Evolutionary conservation across 2,113 vertebrate genomes (phyloP).

Genomic region (Mesoclemmys tuberculata): DNA sequence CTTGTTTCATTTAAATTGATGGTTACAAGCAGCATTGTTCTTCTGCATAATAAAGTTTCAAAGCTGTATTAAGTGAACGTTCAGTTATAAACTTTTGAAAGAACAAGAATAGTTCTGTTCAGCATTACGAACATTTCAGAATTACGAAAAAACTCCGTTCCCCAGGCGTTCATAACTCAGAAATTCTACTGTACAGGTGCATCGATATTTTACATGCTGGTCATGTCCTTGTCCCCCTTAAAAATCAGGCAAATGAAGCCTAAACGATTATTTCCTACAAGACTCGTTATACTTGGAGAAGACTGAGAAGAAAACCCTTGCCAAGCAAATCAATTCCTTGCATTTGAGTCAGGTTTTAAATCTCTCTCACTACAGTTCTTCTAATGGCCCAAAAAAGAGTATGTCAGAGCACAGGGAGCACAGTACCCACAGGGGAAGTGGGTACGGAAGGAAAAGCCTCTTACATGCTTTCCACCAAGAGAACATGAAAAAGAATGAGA

Average conservation of each 20-base stretch:
- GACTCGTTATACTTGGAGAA: not conserved
- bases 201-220: not conserved
- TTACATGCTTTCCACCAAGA: not conserved
- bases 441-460: not conserved
- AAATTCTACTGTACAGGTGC: no score
- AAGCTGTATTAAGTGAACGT: no score
- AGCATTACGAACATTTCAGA: no score
- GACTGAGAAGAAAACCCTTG: not conserved
- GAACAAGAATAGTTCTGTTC: no score
- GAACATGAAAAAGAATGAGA: not conserved
- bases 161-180: no score
- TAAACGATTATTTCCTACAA: not conserved
- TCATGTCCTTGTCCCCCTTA: not conserved
- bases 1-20: no score
- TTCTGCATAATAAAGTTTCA: no score
- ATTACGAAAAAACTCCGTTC: no score
- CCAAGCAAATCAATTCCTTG: not conserved
- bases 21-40: no score
- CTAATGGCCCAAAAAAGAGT: not conserved
- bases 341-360: fast-evolving
- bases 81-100: no score
- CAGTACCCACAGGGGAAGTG: conserved; percentile 29
- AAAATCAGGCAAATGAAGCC: not conserved
- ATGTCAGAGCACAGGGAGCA: conserved; percentile 19
- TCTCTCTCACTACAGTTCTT: not conserved